Evolutionary conservation across 2,888 invertebrate species (phyloP), one percentile per base, ranked within the genome.

Genomic region (Andrena dorsata): DNA sequence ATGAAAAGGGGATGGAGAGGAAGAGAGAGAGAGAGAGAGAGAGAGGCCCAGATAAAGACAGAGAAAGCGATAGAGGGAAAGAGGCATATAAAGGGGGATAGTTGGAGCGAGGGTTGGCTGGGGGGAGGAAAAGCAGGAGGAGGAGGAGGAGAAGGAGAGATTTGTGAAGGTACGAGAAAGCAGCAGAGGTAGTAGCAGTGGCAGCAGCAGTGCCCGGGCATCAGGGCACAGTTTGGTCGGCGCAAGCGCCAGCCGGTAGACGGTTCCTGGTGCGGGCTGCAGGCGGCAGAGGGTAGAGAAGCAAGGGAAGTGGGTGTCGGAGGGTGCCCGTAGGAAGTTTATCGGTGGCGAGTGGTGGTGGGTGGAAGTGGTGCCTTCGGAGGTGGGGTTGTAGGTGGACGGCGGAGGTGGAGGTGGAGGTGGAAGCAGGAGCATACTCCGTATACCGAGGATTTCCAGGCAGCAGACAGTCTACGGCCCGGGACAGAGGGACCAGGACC

Each of bases 401-500:
- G 79, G 82, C 53, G 69, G 75, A 74, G 68, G 80, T 75, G 76
- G 88, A 74, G 65, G 78, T 73, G 73, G 88, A 81, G 85, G 86
- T 86, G 86, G 86, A 85, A 84, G 88, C 78, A 83, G 77, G 83
- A 81, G 86, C 86, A 82, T 86, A 83, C 82, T 86, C 91, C 90
- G 92, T 91, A 92, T 87, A 89, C 90, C 90, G 90, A 91, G 91
- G 92, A 90, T 92, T 91, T 92, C 92, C 90, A 92, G 92, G 91
- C 91, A 91, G 90, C 92, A 92, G 92, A 91, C 90, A 93, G 93
- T 93, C 91, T 92, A 91, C 92, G 92, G 92, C 93, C 93, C 92
- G 92, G 92, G 93, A 92, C 91, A 91, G 91, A 89, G 90, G 90
- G 91, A 93, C 90, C 92, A 91, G 92, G 92, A 92, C 90, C 91